Base-by-base conservation (phyloP, 2,113 vertebrate genomes). In the Callorhinus ursinus region DNA sequence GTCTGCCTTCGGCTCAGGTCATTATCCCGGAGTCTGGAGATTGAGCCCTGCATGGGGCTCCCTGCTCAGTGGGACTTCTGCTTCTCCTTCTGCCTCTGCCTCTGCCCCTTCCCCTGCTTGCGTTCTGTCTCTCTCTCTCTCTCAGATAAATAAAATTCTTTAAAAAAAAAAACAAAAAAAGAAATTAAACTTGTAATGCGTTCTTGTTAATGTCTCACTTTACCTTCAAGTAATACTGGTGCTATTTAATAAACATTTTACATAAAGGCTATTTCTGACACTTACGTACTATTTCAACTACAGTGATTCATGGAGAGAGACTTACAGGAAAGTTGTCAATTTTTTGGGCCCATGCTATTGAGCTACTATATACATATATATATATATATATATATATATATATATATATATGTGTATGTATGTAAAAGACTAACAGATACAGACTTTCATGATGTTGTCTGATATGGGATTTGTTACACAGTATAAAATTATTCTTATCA, bases 201-300 rank as follows among this genome's bases (percentile, higher is more conserved):
- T 97, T 98, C 87, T 95, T 92, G 76, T 97, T 93, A 67, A 92
- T 97, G 46, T 94, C 97, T 96, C 63, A 93, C n/a, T 93, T 94
- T 82, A 90, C 31, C 74, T 83, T 96, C 46, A 86, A 89, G 85
- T 98, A 65, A 94, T 71, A 96, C 14, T 96, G 97, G 97, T 97
- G 92, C 96, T 98, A 98, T 55, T 94, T 96, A 90, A 90, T 84
- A 91, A 98, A 98, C 85, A 74, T 53, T 94, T 97, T 97, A 97
- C 15, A 42, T 84, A 79, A 92, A 97, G 79, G 59, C 83, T 92
- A 28, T 87, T 90, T 96, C 55, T 94, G 49, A 95, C 21, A 91
- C 49, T 80, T 80, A 74, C 67, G 19, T 81, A 95, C 16, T 63
- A 89, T 86, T 97, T 88, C 26, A 82, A 53, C 36, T 87, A 67